Percentiles rank a stretch among this genome's conserved stretches.
Conservation (phyloP, 2,888 invertebrate species). For the Melipona bicolor region DNA sequence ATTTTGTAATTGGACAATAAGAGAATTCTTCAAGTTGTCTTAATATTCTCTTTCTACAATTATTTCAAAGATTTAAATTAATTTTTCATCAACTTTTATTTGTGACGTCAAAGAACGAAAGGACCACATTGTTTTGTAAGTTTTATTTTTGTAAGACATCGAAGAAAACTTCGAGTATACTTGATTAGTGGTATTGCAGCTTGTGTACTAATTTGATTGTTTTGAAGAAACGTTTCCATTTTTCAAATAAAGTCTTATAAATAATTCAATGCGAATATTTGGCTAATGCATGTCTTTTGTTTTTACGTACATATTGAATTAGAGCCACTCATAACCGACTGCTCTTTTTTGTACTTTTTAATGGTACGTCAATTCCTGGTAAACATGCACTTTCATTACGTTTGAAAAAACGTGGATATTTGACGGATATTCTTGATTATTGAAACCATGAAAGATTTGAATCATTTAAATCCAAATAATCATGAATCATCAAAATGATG, state of each 20-base stretch:
- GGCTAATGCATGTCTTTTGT: neutral
- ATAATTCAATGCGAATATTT: neutral
- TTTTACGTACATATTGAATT: too few species aligned
- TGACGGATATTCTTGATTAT: too few species aligned
- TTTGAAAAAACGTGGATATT: too few species aligned
- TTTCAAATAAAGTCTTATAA: too few species aligned
- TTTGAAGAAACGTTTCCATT: neutral
- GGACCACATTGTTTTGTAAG: conserved; percentile 8
- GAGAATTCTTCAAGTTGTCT: too few species aligned
- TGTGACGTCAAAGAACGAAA: neutral
- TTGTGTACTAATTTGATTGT: neutral
- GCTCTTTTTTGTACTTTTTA: too few species aligned
- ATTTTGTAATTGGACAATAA: neutral
- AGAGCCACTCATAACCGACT: too few species aligned
- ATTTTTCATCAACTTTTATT: neutral
- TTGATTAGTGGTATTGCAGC: neutral
- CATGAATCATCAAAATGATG: too few species aligned
- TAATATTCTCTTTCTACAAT: conserved; percentile 9
- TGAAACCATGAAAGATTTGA: neutral
- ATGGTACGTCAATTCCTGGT: too few species aligned
- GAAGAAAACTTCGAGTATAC: neutral
- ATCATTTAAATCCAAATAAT: neutral
- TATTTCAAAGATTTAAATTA: neutral
- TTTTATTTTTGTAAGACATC: neutral
- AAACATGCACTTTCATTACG: too few species aligned